A percentile compares a stretch with the other conserved stretches of the same genome.
Evolutionary conservation across 2,113 vertebrate species (phyloP).

Genomic region (Guaruba guarouba): DNA sequence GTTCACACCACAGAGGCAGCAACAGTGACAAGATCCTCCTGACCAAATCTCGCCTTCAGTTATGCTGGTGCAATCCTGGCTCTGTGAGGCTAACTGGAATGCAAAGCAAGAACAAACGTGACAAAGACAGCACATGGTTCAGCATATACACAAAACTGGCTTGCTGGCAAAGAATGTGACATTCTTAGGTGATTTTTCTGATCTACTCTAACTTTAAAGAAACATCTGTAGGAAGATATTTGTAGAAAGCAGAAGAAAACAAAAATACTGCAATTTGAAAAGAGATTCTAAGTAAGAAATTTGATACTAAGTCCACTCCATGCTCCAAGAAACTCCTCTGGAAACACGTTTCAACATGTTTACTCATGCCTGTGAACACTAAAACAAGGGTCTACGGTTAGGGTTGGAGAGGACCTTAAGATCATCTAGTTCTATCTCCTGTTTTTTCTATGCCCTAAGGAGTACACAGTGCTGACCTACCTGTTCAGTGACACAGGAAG

Average conservation of each 20-base stretch:
- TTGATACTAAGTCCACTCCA: not conserved
- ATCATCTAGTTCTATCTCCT: not conserved
- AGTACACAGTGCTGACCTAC: rapidly evolving
- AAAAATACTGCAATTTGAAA: not conserved
- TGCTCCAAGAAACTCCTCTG: not conserved
- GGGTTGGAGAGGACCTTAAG: not conserved
- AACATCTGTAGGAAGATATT: not conserved
- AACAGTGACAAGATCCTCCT: not conserved
- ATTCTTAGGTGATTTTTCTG: not conserved
- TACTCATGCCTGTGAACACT: not conserved
- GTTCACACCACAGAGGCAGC: rapidly evolving
- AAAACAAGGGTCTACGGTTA: not conserved
- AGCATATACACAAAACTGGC: not conserved
- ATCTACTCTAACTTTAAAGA: not conserved
- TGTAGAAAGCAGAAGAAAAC: not conserved
- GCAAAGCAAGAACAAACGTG: not conserved
- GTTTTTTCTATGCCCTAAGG: not conserved
- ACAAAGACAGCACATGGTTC: not conserved
- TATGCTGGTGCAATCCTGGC: not conserved
- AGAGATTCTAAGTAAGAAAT: not conserved
- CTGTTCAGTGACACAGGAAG: not conserved
- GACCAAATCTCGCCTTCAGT: conserved; percentile 1
- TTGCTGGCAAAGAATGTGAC: not conserved
- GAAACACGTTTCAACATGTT: not conserved
- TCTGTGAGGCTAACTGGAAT: not conserved